A percentile compares a stretch with the other conserved stretches of the same genome.
Conservation (phyloP, 2,888 invertebrate genomes). For the Sphinx pinastri region DNA sequence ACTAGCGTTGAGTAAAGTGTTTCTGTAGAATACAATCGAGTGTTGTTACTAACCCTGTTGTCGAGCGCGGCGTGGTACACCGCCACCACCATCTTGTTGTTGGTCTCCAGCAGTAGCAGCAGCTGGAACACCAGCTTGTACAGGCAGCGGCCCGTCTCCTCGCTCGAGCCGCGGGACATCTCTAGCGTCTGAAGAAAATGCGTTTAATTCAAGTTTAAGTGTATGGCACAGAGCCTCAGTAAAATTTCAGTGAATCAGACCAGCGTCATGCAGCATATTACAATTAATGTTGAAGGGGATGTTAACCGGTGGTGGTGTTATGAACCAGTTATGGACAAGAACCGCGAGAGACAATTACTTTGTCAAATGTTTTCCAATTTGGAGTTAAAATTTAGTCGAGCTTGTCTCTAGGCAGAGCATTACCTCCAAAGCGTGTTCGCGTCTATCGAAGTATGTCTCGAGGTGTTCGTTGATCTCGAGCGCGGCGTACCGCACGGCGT, state of each 20-base stretch:
- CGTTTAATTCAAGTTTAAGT: too few relatives aligned
- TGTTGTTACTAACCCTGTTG: constrained; percentile 59
- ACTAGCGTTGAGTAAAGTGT: too few relatives aligned
- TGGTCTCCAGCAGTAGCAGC: constrained; percentile 93
- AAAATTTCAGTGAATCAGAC: constrained; percentile 14
- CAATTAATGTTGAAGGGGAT: too few relatives aligned
- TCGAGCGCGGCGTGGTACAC: constrained; percentile 77
- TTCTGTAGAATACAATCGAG: too few relatives aligned
- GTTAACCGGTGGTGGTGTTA: too few relatives aligned
- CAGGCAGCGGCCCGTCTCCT: constrained; percentile 93
- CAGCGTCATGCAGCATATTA: too few relatives aligned
- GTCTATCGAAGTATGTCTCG: constrained; percentile 96
- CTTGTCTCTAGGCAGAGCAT: too few relatives aligned
- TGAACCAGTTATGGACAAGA: too few relatives aligned
- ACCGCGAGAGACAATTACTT: too few relatives aligned
- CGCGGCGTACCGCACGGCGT: constrained; percentile 93
- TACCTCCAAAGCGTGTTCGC: constrained; percentile 94
- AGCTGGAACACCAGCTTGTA: constrained; percentile 96
- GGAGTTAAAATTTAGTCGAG: too few relatives aligned
- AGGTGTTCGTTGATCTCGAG: constrained; percentile 97
- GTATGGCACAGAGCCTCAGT: not conserved
- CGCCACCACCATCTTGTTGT: constrained; percentile 91
- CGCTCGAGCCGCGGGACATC: constrained; percentile 91
- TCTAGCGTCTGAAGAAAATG: constrained; percentile 87
- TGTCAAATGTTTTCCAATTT: too few relatives aligned